Conservation (phyloP, 2,888 invertebrate species). For the Pinctada fucata region DNA sequence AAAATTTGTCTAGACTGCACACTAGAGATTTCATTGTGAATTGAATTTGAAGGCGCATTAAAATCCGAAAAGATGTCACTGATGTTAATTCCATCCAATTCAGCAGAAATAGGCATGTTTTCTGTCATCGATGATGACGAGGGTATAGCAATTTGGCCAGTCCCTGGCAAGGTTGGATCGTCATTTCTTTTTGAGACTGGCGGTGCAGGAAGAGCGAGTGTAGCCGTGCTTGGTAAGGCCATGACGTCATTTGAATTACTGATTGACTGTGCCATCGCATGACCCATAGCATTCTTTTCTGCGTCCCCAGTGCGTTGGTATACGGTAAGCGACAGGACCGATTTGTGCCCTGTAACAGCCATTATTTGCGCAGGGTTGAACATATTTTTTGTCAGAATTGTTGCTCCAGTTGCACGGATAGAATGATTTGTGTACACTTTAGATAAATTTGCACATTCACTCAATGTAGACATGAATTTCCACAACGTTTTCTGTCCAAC, state of each 20-base stretch:
- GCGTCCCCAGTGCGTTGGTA: conserved; percentile 41
- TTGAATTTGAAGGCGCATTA: too few species aligned
- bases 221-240: conserved; percentile 13
- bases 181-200: too few species aligned
- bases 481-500: conserved; percentile 35
- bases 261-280: too few species aligned
- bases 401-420: conserved; percentile 41
- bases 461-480: conserved; percentile 35
- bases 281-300: conserved; percentile 42
- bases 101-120: too few species aligned
- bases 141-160: too few species aligned
- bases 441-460: conserved; percentile 26
- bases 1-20: too few species aligned
- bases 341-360: conserved; percentile 46
- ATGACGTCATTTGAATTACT: background rate
- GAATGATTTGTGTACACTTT: conserved; percentile 40
- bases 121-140: too few species aligned
- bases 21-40: too few species aligned
- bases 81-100: too few species aligned
- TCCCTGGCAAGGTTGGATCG: too few species aligned
- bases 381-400: conserved; percentile 37
- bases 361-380: conserved; percentile 43
- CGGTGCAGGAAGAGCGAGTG: conserved; percentile 6
- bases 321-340: conserved; percentile 34
- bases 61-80: too few species aligned